Percentiles rank a stretch among this genome's conserved stretches.
phyloP scores from a whole-genome alignment of 2,113 vertebrate genomes.

The Triplophysa siluroides region DNA sequence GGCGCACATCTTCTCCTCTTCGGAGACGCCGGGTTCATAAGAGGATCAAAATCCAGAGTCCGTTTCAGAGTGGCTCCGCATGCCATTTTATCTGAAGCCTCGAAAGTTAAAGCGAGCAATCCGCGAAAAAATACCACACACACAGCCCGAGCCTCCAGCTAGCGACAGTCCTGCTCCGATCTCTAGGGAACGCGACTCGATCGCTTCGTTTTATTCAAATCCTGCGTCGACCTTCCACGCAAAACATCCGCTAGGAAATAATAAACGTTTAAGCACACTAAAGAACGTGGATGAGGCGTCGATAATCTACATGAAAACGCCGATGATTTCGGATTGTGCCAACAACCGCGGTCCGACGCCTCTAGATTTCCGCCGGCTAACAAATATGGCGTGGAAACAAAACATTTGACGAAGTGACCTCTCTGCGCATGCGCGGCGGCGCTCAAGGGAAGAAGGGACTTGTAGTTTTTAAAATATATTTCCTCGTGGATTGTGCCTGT shows the following conservation, averaged over 20 bases:
- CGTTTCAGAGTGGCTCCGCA: constrained; percentile 97
- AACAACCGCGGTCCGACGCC: not conserved
- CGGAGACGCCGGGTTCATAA: constrained; percentile 88
- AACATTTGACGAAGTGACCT: not conserved
- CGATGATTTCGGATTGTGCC: constrained; percentile 19
- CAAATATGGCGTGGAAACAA: constrained; percentile 43
- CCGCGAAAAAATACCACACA: not conserved
- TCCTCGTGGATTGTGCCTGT: too few species aligned
- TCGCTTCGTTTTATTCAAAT: not conserved
- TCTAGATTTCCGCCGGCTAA: constrained; percentile 22
- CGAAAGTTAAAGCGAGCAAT: not conserved
- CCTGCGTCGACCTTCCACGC: not conserved
- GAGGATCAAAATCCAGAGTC: constrained; percentile 96
- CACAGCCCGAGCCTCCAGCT: not conserved
- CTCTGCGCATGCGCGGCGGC: constrained; percentile 21
- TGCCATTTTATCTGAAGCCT: constrained; percentile 75
- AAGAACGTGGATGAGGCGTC: not conserved
- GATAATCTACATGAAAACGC: not conserved
- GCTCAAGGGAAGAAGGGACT: not conserved
- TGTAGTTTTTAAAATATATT: not conserved
- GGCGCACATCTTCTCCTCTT: constrained; percentile 91
- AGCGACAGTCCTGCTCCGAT: not conserved
- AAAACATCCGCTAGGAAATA: not conserved
- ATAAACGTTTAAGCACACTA: not conserved
- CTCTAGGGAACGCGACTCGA: constrained; percentile 6